Evolutionary conservation across 1,140 invertebrate genomes (phyloP).

Genomic region (Anoplolepis gracilipes): DNA sequence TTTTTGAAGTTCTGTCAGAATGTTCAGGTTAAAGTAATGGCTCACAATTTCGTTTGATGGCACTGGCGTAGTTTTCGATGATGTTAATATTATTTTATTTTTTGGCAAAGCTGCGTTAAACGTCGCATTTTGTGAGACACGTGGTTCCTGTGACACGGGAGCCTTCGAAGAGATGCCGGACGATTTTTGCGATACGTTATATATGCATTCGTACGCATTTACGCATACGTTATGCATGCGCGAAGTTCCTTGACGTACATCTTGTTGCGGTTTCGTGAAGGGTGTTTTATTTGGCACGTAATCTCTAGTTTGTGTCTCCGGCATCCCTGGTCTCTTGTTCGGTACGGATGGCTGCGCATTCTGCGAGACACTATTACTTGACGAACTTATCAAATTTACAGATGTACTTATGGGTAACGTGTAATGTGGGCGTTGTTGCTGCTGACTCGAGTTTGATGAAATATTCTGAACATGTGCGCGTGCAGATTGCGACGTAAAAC

Average conservation of each 20-base stretch:
- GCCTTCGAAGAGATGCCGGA: neutral
- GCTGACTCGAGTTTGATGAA: neutral
- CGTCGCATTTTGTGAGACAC: neutral
- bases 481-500: no score
- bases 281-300: neutral
- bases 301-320: neutral
- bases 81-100: neutral
- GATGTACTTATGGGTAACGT: neutral
- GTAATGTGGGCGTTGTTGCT: no score
- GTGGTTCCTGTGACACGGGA: neutral
- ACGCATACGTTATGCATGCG: no score
- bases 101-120: neutral
- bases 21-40: neutral
- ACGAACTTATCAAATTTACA: neutral
- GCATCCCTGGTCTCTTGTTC: neutral
- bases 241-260: neutral
- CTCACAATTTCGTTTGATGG: neutral
- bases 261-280: neutral
- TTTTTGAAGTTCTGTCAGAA: conserved; percentile 54
- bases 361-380: neutral
- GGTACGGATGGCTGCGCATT: neutral
- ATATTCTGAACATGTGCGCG: neutral
- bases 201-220: no score
- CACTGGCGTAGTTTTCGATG: neutral
- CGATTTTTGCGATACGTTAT: neutral